phyloP scores from a whole-genome alignment of 2,888 invertebrate genomes.

The Linnaemya vulpina region DNA sequence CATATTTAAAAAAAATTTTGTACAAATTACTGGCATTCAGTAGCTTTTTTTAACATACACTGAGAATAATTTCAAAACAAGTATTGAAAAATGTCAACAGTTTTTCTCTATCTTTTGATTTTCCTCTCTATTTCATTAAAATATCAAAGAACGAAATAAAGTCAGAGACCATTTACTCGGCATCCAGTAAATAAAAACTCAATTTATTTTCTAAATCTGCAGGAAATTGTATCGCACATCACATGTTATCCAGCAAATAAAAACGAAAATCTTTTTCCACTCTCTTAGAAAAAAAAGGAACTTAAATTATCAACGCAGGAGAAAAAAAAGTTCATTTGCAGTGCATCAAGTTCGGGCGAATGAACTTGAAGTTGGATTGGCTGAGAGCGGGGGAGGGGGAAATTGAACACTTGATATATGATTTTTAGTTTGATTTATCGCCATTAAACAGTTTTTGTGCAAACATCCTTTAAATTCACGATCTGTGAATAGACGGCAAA shows the following conservation, averaged over 20 bases:
- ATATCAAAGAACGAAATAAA: slow-evolving; percentile 13
- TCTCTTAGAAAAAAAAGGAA: slow-evolving; percentile 11
- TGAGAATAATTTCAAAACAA: not conserved
- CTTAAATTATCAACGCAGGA: not conserved
- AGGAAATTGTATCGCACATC: slow-evolving; percentile 63
- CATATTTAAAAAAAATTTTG: not conserved
- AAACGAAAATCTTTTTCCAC: slow-evolving; percentile 29
- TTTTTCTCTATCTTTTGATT: not conserved
- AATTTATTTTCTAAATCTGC: slow-evolving; percentile 67
- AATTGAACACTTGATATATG: slow-evolving; percentile 47
- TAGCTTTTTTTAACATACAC: not conserved
- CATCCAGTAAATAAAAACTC: slow-evolving; percentile 65
- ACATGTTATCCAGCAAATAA: slow-evolving; percentile 36
- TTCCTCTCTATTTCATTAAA: slow-evolving; percentile 15
- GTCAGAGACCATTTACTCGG: slow-evolving; percentile 18
- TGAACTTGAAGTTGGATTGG: not conserved
- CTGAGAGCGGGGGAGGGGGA: not conserved
- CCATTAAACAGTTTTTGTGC: slow-evolving; percentile 24
- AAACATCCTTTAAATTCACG: slow-evolving; percentile 19
- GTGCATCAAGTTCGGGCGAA: slow-evolving; percentile 3
- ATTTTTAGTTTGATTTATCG: slow-evolving; percentile 54
- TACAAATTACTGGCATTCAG: not conserved
- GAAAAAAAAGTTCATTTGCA: not conserved
- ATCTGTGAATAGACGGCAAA: slow-evolving; percentile 10
- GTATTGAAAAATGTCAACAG: slow-evolving; percentile 14